Conservation (phyloP, 2,888 invertebrate genomes). For the Drosophila demipolita region DNA sequence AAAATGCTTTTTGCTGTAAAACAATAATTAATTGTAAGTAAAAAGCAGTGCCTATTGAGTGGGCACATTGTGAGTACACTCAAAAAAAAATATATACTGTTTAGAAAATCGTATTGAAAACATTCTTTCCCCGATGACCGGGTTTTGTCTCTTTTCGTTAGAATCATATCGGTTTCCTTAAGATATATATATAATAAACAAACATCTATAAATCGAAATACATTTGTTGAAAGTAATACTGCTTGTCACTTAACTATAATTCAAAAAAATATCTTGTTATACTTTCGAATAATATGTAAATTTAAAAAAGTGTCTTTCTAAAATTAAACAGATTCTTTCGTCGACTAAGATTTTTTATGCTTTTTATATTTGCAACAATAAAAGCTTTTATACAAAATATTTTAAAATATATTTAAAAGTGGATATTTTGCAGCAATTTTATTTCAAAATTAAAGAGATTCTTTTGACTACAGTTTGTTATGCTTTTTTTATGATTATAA, state of each 20-base stretch:
- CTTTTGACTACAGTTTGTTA: background rate
- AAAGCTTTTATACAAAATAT: background rate
- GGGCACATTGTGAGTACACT: slow-evolving; percentile 21
- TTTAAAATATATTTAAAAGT: too few species aligned
- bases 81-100: background rate
- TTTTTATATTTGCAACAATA: background rate
- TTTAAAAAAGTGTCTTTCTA: background rate
- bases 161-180: background rate
- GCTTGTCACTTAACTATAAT: background rate
- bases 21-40: slow-evolving; percentile 3
- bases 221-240: background rate
- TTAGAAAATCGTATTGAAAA: background rate
- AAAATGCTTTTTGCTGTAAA: background rate
- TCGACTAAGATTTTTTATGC: background rate
- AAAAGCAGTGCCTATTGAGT: slow-evolving; percentile 11
- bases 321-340: background rate
- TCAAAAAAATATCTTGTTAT: background rate
- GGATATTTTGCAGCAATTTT: background rate
- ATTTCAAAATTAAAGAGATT: background rate
- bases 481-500: background rate
- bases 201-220: background rate
- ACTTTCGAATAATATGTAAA: background rate
- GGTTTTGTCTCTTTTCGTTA: too few species aligned
- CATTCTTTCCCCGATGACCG: too few species aligned
- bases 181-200: too few species aligned